Evolutionary conservation across 2,888 invertebrate genomes (phyloP).

Genomic region (Cyrtodaria siliqua): DNA sequence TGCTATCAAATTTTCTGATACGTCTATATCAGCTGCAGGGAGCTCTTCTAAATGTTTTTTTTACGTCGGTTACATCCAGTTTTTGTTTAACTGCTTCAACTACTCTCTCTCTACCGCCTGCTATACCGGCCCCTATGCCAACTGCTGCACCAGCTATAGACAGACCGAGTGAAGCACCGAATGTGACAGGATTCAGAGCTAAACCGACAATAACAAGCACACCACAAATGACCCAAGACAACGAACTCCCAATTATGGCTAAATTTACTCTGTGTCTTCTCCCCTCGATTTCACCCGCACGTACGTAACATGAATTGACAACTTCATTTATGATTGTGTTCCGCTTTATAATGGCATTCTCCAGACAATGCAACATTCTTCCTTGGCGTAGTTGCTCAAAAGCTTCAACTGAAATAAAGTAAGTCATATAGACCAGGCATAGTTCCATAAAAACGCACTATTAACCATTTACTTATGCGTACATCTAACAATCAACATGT

Average conservation of each 20-base stretch:
- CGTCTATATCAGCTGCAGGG: slow-evolving; percentile 10
- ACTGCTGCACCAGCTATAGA: slow-evolving; percentile 29
- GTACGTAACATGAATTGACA: too few species aligned
- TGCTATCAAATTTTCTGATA: neutral
- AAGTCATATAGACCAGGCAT: too few species aligned
- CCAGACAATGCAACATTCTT: too few species aligned
- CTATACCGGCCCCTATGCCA: slow-evolving; percentile 15
- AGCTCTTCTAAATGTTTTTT: slow-evolving; percentile 17
- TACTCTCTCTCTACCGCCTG: slow-evolving; percentile 13
- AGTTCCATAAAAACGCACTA: too few species aligned
- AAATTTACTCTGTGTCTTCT: slow-evolving; percentile 16
- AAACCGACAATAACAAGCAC: slow-evolving; percentile 27
- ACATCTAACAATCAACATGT: too few species aligned
- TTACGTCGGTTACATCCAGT: slow-evolving; percentile 6
- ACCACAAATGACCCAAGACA: slow-evolving; percentile 27
- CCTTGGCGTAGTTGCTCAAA: too few species aligned
- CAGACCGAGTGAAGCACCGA: slow-evolving; percentile 28
- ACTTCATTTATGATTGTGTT: too few species aligned
- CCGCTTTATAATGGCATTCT: too few species aligned
- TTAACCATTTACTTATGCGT: too few species aligned
- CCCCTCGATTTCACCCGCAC: too few species aligned
- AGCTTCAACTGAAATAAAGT: too few species aligned
- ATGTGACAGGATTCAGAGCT: slow-evolving; percentile 26
- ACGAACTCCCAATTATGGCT: slow-evolving; percentile 21
- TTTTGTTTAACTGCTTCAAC: slow-evolving; percentile 32